Evolutionary conservation across 2,113 vertebrate species (phyloP).

Genomic region (Azemiops feae): DNA sequence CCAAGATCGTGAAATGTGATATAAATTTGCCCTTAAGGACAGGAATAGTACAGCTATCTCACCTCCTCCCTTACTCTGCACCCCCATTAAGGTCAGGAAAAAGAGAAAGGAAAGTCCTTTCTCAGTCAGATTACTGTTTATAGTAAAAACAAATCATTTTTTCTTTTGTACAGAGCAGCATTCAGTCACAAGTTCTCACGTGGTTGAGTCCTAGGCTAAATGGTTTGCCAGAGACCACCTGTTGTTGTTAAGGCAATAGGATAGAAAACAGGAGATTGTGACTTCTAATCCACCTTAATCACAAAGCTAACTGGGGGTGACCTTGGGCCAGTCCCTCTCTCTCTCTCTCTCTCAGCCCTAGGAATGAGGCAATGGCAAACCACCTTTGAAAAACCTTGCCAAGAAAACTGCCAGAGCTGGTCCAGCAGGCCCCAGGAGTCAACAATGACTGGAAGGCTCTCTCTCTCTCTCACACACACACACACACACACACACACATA

Average conservation of each 20-base stretch:
- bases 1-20: not conserved
- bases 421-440: no score
- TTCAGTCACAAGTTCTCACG: not conserved
- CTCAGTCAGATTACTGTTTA: not conserved
- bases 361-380: not conserved
- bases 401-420: not conserved
- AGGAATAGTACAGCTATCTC: not conserved
- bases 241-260: not conserved
- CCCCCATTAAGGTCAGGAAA: not conserved
- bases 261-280: no score
- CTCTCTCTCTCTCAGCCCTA: not conserved
- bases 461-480: no score
- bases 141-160: not conserved
- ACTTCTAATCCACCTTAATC: no score
- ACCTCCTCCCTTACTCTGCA: accelerated
- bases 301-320: not conserved
- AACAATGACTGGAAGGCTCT: no score
- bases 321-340: not conserved
- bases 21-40: not conserved
- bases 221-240: not conserved
- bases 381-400: not conserved
- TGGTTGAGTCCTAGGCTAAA: not conserved
- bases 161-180: not conserved
- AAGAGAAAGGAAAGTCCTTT: not conserved
- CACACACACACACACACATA: no score